Evolutionary conservation across 2,888 invertebrate genomes (phyloP), one percentile per base, ranked within the genome.

Genomic region (Thereva nobilitata): DNA sequence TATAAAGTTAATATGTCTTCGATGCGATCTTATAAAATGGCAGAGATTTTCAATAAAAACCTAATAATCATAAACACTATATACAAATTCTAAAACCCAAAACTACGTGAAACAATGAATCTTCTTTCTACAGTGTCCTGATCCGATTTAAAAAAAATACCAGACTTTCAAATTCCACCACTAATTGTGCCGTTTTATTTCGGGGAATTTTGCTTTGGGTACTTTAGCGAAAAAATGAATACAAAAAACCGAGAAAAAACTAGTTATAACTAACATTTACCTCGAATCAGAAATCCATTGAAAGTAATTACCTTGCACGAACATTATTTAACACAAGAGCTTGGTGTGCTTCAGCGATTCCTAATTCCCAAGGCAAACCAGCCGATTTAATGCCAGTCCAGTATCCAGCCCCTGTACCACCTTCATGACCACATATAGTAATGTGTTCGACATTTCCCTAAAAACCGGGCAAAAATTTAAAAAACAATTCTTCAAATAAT

Each of bases 331-430:
- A 83, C 64, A 95, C 93, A 56, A 97, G 84, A 71, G 95, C 95
- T 83, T 99, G 99, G 82, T 99, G 99, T 4, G 98, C 98, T 84
- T 99, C 99, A 4, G 98, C 94, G 52, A 99, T 87, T 64, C 99
- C 99, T 76, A 99, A 84, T 83, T 99, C 99, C 98, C 98, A 99
- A 0, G 99, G 98, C 70, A 98, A 84, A 55, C 99, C 99, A 49
- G 99, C 98, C 72, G 91, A 88, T 83, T 99, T 99, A 78, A 99
- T 98, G 73, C 98, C 98, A 0, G 98, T 99, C 98, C 98, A 98
- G 67, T 95, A 95, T 77, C 95, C 95, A 53, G 98, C 99, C 40
- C 99, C 99, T 10, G 99, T 99, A 64, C 99, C 98, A 69, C 99
- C 99, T 83, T 99, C 99, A 82, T 99, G 98, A 0, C 99, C 99